Evolutionary conservation across 2,888 invertebrate genomes (phyloP).

Genomic region (Lycophotia porphyrea): DNA sequence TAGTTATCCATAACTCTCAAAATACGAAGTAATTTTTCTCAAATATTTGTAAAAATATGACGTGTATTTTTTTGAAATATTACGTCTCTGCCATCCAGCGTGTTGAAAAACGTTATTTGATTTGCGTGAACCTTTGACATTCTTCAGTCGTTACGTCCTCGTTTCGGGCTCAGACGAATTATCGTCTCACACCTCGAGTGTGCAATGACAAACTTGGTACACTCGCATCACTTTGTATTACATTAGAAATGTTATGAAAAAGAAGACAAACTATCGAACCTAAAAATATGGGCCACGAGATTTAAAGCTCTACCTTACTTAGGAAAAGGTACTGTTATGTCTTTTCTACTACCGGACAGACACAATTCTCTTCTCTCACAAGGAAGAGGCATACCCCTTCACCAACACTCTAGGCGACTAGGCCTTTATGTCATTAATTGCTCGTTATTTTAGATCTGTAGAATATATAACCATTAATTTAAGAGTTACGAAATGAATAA

Average conservation of each 20-base stretch:
- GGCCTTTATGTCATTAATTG: neutral
- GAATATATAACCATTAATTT: neutral
- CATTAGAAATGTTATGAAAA: neutral
- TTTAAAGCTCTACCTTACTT: neutral
- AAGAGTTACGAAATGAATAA: neutral
- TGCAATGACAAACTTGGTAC: neutral
- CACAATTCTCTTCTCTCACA: neutral
- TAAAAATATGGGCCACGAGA: neutral
- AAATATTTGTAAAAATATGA: neutral
- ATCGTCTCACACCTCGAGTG: neutral
- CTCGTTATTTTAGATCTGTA: neutral
- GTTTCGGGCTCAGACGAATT: neutral
- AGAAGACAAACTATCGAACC: neutral
- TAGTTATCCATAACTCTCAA: neutral
- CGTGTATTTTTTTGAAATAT: neutral
- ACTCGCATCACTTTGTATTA: neutral
- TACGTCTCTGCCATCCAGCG: neutral
- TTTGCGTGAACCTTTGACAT: neutral
- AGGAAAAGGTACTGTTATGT: neutral
- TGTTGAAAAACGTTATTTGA: neutral
- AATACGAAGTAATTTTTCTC: neutral
- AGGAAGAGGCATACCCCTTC: neutral
- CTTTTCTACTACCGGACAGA: neutral
- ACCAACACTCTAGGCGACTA: neutral
- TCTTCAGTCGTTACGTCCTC: neutral